Base-by-base conservation (phyloP, 2,113 vertebrate genomes). In the Takifugu bimaculatus region DNA sequence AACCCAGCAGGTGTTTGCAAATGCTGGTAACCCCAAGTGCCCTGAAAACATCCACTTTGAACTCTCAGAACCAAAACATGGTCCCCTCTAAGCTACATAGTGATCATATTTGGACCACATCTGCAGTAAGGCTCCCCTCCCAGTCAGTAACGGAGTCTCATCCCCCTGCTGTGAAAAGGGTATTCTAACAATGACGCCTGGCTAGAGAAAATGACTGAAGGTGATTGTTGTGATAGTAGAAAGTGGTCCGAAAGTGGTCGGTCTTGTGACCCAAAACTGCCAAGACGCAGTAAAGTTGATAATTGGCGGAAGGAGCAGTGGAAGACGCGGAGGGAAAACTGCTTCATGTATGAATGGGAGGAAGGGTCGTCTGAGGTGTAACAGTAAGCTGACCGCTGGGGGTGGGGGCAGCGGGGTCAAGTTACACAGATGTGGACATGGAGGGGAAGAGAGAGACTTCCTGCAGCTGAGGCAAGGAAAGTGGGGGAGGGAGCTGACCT, bases 1-100 rank as follows among this genome's bases (percentile, higher is more conserved):
- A 50, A 82, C 79, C 81, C 85, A 90, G 89, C 87, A 89, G 91
- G 88, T 88, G 89, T 78, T 83, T 50, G 60, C 77, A 83, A 70
- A 77, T 72, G 74, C 73, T 29, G 64, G 70, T 81, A 74, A 85
- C 83, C 78, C 50, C 42, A 32, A 0, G 7, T 4, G 57, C 72
- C 77, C 78, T 60, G 53, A 26, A 48, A 42, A 57, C 52, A 53
- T 54, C 44, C 79, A 82, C 65, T 60, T 60, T 78, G 68, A 81
- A 59, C 74, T 78, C 26, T 15, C 52, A 0, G 15, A 65, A 65
- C 65, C 65, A 63, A 77, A 82, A 70, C 74, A 74, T 61, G 50
- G 32, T 12, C 67, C 13, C 0, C 63, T 73, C 48, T 12, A 26
- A 57, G 3, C 7, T 4, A 50, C 55, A 51, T 63, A 39, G 9